Conservation (phyloP, 2,113 vertebrate genomes). For the Arizona elegans region DNA sequence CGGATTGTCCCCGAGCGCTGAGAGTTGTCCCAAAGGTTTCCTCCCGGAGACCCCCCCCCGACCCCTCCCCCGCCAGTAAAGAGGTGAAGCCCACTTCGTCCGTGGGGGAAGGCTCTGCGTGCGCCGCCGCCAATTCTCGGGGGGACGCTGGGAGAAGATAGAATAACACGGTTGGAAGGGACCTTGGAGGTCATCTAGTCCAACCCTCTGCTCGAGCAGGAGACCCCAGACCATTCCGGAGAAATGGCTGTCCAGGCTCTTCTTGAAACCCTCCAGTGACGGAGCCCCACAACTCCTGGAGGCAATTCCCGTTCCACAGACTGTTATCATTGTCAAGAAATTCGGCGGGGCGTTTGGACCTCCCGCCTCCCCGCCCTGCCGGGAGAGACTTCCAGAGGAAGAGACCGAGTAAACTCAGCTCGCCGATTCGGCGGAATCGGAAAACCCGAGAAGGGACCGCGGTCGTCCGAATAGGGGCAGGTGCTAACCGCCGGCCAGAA, state of each 20-base stretch:
- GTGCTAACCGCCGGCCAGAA: neutral
- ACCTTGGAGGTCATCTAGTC: neutral
- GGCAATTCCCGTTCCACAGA: neutral
- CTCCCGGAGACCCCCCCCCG: fast-evolving
- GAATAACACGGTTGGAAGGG: neutral
- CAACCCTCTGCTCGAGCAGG: neutral
- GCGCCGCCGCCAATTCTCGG: neutral
- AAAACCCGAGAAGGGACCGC: neutral
- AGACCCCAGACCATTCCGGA: neutral
- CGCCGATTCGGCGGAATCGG: neutral
- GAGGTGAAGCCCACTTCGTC: neutral
- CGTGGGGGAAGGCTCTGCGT: neutral
- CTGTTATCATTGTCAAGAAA: too few species aligned
- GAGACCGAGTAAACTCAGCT: neutral
- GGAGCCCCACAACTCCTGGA: neutral
- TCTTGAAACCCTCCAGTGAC: neutral
- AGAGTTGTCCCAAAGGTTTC: neutral
- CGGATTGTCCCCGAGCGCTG: neutral
- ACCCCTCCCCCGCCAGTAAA: neutral
- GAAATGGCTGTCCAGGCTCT: neutral
- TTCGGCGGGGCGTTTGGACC: neutral
- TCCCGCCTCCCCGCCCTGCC: neutral
- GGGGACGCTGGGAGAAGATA: neutral
- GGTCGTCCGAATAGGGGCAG: fast-evolving
- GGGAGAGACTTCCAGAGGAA: neutral